Evolutionary conservation across 1,140 invertebrate species (phyloP).

Genomic region (Cherax destructor): DNA sequence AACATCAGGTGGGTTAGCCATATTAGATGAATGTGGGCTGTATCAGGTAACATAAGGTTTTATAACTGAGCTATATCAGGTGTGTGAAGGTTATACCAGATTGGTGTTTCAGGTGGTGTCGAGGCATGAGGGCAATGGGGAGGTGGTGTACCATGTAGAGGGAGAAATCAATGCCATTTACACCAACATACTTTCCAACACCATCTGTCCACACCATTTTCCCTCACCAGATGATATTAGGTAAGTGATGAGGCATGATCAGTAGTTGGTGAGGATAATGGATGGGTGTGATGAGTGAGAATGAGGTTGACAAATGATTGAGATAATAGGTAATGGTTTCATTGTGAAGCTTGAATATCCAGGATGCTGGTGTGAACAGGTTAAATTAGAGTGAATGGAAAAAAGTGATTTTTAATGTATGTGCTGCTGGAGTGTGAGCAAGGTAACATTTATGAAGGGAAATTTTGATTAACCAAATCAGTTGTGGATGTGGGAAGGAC

Average conservation of each 20-base stretch:
- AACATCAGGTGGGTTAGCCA: too few relatives aligned
- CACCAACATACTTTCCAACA: conserved; percentile 40
- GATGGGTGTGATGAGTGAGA: neutral
- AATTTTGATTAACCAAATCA: too few relatives aligned
- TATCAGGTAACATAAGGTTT: neutral
- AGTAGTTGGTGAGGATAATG: neutral
- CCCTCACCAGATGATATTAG: conserved; percentile 47
- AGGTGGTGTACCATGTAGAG: conserved; percentile 27
- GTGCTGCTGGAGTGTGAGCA: too few relatives aligned
- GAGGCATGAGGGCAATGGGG: neutral
- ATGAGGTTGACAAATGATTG: too few relatives aligned
- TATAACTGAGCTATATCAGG: neutral
- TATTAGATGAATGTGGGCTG: neutral
- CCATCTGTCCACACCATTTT: conserved; percentile 25
- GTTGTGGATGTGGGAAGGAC: too few relatives aligned
- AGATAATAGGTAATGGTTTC: too few relatives aligned
- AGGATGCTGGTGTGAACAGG: too few relatives aligned
- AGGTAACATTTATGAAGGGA: too few relatives aligned
- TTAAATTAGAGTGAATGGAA: too few relatives aligned
- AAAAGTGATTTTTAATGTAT: too few relatives aligned
- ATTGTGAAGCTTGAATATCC: too few relatives aligned
- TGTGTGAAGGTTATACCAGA: neutral
- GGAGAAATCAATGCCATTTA: conserved; percentile 45
- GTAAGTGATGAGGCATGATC: neutral
- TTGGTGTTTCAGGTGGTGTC: conserved; percentile 17